These are phyloP conservation scores for Saccopteryx leptura DNA, from an alignment of 2,113 vertebrate species.

Conservation along the genomic window DNA sequence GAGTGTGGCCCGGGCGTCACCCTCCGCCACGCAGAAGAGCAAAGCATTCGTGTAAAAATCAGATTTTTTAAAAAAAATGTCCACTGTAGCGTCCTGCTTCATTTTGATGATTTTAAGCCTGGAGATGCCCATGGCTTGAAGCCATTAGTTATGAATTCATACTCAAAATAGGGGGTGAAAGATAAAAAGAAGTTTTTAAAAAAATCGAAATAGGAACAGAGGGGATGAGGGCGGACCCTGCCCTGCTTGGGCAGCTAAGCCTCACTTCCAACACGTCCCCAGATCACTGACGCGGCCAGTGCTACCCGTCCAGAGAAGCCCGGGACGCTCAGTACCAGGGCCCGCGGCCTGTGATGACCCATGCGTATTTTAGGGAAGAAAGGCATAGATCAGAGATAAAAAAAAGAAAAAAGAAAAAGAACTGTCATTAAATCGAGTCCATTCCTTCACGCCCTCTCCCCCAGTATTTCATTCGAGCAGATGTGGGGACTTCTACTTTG, in stretches of 20 bases:
- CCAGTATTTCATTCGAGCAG: background rate
- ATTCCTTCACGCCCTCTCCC: no score
- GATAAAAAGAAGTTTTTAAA: fast-evolving
- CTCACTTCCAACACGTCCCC: background rate
- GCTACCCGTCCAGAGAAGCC: background rate
- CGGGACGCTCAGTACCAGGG: background rate
- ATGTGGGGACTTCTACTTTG: background rate
- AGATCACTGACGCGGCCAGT: fast-evolving
- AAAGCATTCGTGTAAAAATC: background rate
- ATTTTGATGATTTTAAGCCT: background rate
- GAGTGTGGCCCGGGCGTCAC: fast-evolving
- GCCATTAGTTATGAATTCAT: background rate
- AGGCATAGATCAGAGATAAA: background rate
- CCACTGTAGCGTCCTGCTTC: fast-evolving
- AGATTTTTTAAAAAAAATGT: background rate
- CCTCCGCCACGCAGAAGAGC: fast-evolving
- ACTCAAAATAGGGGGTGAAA: background rate
- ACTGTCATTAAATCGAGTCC: background rate
- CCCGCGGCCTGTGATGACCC: background rate
- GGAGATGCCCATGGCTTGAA: background rate
- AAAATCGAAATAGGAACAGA: fast-evolving
- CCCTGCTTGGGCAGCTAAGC: no score
- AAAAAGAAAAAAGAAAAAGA: background rate
- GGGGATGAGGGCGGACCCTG: background rate
- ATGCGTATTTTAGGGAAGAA: background rate